phyloP scores from a whole-genome alignment of 2,797 vertebrate genomes.

The Glyptemys insculpta region DNA sequence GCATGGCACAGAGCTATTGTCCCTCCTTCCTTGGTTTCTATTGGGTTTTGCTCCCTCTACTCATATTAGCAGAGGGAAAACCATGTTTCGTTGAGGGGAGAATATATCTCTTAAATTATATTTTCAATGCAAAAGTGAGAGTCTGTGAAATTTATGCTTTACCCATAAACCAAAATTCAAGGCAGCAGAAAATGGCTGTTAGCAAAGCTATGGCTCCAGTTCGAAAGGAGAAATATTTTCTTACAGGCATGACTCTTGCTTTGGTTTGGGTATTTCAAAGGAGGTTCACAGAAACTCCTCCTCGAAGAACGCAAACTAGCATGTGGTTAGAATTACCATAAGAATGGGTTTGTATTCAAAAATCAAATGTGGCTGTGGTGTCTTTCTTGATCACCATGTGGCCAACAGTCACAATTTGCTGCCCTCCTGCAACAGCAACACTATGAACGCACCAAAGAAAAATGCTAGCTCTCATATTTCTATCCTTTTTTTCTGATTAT shows the following conservation, averaged over 20 bases:
- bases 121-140: not conserved
- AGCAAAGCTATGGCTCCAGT: not conserved
- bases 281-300: not conserved
- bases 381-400: not conserved
- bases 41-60: not conserved
- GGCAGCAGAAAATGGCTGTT: not conserved
- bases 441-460: not conserved
- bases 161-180: not conserved
- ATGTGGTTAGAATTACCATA: constrained; percentile 33
- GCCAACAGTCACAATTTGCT: not conserved
- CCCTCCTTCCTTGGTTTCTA: not conserved
- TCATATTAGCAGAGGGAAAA: not conserved
- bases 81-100: not conserved
- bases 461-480: not conserved
- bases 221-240: not conserved
- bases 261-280: not conserved
- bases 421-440: not conserved
- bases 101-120: not conserved
- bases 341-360: not conserved
- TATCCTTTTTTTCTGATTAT: not conserved
- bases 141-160: not conserved
- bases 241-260: not conserved
- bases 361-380: not conserved
- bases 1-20: not conserved
- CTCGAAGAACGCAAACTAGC: not conserved